phyloP scores from a whole-genome alignment of 2,888 invertebrate genomes.

The Yponomeuta plumbellus region DNA sequence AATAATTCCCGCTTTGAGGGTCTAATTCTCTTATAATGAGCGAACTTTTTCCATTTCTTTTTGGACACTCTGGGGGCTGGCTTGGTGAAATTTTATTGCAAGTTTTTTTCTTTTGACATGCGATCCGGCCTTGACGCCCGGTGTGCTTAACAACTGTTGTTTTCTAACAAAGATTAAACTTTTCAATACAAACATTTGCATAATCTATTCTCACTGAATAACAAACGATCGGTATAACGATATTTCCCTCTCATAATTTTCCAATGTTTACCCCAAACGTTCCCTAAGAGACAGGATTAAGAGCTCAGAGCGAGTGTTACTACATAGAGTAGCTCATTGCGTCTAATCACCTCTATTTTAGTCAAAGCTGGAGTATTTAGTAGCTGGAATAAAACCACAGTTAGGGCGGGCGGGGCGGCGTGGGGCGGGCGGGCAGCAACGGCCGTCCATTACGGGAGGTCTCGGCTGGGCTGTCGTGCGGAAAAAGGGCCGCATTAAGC shows the following conservation, averaged over 20 bases:
- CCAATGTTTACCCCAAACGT: background rate
- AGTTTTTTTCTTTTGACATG: background rate
- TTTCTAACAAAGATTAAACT: background rate
- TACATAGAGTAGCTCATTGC: background rate
- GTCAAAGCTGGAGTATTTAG: slow-evolving; percentile 3
- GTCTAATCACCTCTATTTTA: slow-evolving; percentile 1
- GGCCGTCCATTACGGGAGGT: background rate
- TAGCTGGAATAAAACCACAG: background rate
- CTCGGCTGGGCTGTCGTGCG: background rate
- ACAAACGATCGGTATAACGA: background rate
- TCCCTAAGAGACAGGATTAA: background rate
- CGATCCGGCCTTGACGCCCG: background rate
- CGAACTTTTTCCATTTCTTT: slow-evolving; percentile 64
- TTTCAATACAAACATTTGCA: background rate
- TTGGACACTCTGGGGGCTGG: slow-evolving; percentile 29
- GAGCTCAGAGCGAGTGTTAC: background rate
- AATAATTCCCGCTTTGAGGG: slow-evolving; percentile 24
- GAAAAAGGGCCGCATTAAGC: background rate
- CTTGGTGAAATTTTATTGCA: slow-evolving; percentile 10
- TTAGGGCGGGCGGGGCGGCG: background rate
- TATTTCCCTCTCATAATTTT: background rate
- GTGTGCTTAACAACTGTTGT: background rate
- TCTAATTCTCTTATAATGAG: slow-evolving; percentile 66
- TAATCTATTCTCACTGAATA: too few species aligned
- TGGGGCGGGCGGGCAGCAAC: background rate